Percentiles rank a stretch among this genome's conserved stretches.
phyloP scores from a whole-genome alignment of 2,888 invertebrate genomes.

The Hirtodrosophila trivittata region DNA sequence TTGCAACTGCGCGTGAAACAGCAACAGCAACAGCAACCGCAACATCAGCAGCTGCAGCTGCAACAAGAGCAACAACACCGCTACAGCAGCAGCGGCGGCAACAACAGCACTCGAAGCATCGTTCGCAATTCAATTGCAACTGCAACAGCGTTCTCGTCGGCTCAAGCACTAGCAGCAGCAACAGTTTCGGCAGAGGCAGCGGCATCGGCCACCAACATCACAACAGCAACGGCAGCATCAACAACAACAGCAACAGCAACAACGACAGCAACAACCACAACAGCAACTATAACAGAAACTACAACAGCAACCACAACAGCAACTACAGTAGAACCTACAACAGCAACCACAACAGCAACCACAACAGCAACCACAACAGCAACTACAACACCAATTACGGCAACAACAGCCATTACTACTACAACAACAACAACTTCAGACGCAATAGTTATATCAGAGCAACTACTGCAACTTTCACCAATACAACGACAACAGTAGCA shows the following conservation, averaged over 20 bases:
- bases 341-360: conserved; percentile 1
- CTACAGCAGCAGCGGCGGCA: conserved; percentile 3
- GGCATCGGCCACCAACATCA: background rate
- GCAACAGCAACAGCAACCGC: conserved; percentile 16
- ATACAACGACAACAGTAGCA: background rate
- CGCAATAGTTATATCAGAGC: background rate
- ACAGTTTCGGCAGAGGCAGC: conserved; percentile 3
- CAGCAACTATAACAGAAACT: conserved; percentile 1
- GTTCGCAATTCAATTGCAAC: background rate
- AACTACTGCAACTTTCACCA: background rate
- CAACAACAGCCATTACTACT: background rate
- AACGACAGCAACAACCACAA: background rate
- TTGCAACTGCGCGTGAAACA: conserved; percentile 14
- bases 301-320: background rate
- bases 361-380: background rate
- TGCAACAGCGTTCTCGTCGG: conserved; percentile 11
- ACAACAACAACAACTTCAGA: conserved; percentile 3
- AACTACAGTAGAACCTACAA: background rate
- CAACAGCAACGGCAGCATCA: conserved; percentile 5
- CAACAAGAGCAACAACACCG: conserved; percentile 16
- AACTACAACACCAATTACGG: background rate
- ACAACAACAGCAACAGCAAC: background rate
- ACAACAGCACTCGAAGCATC: background rate
- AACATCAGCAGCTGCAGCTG: conserved; percentile 15
- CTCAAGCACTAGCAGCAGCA: conserved; percentile 10